phyloP scores from a whole-genome alignment of 2,113 vertebrate genomes.

The Tursiops truncatus region DNA sequence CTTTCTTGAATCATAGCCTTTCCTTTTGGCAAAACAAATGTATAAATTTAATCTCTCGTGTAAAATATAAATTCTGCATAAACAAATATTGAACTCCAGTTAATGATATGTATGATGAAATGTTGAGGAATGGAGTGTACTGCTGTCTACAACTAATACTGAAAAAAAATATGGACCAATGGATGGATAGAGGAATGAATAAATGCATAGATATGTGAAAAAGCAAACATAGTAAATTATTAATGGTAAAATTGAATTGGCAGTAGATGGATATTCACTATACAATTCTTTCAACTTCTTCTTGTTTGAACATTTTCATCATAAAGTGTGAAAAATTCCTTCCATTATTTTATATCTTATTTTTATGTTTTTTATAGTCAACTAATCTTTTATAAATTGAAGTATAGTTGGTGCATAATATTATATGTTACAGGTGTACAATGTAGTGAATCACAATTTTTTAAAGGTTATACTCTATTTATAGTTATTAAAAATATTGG shows the following conservation, averaged over 20 bases:
- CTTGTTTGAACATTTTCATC: slow-evolving; percentile 27
- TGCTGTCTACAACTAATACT: not conserved
- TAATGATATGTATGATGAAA: not conserved
- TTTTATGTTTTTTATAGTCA: not conserved
- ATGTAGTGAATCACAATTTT: not conserved
- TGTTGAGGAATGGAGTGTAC: not conserved
- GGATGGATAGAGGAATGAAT: not conserved
- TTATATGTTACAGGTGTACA: not conserved
- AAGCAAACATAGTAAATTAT: not conserved
- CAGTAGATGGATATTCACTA: not conserved
- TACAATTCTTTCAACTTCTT: not conserved
- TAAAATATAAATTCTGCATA: not conserved
- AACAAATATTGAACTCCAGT: not conserved
- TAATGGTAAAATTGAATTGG: not conserved
- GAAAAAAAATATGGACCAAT: not conserved
- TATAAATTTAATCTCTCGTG: not conserved
- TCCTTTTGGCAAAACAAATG: slow-evolving; percentile 39
- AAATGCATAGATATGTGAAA: not conserved
- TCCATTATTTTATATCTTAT: slow-evolving; percentile 24
- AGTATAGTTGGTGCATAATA: not conserved
- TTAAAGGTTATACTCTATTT: not conserved
- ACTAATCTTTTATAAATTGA: not conserved
- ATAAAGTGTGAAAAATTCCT: not conserved
- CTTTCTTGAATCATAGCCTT: not conserved
- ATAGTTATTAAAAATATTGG: not conserved